Percentiles rank a stretch among this genome's conserved stretches.
phyloP scores from a whole-genome alignment of 2,888 invertebrate genomes.

The Theodoxus fluviatilis region DNA sequence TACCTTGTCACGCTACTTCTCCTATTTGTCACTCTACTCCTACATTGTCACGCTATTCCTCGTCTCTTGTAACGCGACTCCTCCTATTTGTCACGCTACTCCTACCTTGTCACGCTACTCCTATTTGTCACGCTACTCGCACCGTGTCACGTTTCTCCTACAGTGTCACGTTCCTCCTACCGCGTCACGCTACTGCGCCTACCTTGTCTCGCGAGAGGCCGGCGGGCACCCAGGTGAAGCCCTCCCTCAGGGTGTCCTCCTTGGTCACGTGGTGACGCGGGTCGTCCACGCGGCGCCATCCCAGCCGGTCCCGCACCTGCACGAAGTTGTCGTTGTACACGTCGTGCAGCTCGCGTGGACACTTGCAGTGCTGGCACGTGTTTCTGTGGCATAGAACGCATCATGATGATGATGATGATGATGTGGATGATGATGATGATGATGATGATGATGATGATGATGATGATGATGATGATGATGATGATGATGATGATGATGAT shows the following conservation, averaged over 20 bases:
- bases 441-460: not conserved
- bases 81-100: too few relatives aligned
- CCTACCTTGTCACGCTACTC: too few relatives aligned
- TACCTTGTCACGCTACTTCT: too few relatives aligned
- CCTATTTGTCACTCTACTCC: too few relatives aligned
- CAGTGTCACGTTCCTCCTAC: not conserved
- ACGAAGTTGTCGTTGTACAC: conserved; percentile 87
- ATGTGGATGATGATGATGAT: not conserved
- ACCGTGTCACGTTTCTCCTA: not conserved
- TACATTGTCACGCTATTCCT: too few relatives aligned
- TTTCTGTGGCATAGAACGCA: conserved; percentile 73
- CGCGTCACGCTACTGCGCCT: conserved; percentile 23
- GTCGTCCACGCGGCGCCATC: conserved; percentile 60
- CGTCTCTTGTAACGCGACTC: too few relatives aligned
- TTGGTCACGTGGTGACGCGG: conserved; percentile 67
- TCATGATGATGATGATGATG: not conserved
- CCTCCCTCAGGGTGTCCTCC: conserved; percentile 70
- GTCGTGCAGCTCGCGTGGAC: conserved; percentile 87
- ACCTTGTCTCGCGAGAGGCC: conserved; percentile 71
- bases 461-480: not conserved
- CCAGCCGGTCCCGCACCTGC: conserved; percentile 69
- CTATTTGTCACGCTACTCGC: too few relatives aligned
- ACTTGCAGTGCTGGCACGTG: conserved; percentile 91
- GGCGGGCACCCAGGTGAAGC: conserved; percentile 79
- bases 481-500: not conserved